Conservation (phyloP, 1,140 invertebrate genomes). For the Drosophila repletoides region DNA sequence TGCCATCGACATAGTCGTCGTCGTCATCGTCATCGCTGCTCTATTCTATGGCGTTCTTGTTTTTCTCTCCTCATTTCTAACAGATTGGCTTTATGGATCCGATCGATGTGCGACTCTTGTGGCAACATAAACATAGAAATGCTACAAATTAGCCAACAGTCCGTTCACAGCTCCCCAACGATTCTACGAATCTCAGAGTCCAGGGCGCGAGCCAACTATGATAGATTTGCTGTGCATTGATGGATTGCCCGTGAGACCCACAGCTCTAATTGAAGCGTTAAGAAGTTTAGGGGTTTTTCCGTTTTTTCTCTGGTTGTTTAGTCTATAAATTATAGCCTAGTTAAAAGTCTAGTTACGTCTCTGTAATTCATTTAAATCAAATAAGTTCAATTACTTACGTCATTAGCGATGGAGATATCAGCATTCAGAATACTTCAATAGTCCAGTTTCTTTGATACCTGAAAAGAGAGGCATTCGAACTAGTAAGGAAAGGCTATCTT, state of each 20-base stretch:
- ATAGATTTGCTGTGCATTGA: slow-evolving; percentile 32
- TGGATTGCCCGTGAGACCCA: slow-evolving; percentile 10
- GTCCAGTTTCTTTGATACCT: too few species aligned
- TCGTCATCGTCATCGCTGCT: slow-evolving; percentile 27
- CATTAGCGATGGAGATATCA: too few species aligned
- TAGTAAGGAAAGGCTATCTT: too few species aligned
- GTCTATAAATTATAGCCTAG: neutral
- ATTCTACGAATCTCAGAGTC: neutral
- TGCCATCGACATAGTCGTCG: slow-evolving; percentile 25
- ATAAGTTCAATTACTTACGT: too few species aligned
- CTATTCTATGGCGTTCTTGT: slow-evolving; percentile 3
- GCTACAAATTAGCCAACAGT: slow-evolving; percentile 71
- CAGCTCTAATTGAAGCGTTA: neutral
- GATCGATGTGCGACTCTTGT: slow-evolving; percentile 26
- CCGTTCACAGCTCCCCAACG: slow-evolving; percentile 28
- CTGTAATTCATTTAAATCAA: too few species aligned
- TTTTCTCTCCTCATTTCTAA: slow-evolving; percentile 26
- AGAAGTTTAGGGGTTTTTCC: neutral
- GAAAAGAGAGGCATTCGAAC: too few species aligned
- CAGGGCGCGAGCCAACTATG: slow-evolving; percentile 31
- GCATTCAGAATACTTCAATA: too few species aligned
- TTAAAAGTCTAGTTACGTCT: too few species aligned
- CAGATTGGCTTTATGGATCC: slow-evolving; percentile 32
- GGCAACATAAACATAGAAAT: slow-evolving; percentile 61
- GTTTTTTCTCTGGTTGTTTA: slow-evolving; percentile 9